Evolutionary conservation across 92 coral and sea anemone genomes (phyloP), one percentile per base, ranked within the genome.

Genomic region (Phymanthus crucifer): DNA sequence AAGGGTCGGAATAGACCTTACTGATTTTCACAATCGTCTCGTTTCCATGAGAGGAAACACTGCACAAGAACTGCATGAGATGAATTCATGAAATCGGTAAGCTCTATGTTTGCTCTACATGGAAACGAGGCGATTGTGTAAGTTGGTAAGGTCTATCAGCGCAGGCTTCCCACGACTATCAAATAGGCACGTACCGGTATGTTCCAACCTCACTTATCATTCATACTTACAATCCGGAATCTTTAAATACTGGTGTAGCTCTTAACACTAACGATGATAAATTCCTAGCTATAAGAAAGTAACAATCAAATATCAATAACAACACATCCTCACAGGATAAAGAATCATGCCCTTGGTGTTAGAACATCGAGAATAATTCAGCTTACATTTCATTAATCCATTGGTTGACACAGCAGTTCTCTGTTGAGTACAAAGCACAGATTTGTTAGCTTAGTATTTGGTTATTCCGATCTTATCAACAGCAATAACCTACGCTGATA

Each of bases 141-240:
- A 17, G 47, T 1, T 1, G 48, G 48, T 14, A 0, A 17, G 48
- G 18, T 4, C n/a, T 43, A 43, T 19, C 27, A 54, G 64, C 64
- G n/a, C 48, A 11, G 48, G 48, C 16, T 43, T 43, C 48, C 48
- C 29, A 54, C 27, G 1, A 21, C 27, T 4, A 2, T 21, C 10
- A 3, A 21, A 4, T 24, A 0, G 21, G 26, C 2, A 21, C 21
- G n/a, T 13, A 46, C 1, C 10, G 16, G 29, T 27, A 37, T 21
- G 34, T 3, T 21, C n/a, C n/a, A n/a, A 12, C 46, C 13, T 71
- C 35, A 9, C 7, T 32, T 5, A 7, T 35, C 3, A n/a, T 8
- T 17, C 21, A 26, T 77, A 91, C 97, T 92, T 87, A 92, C 97
- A 92, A 88, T 77, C 89, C 89, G 72, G 91, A 84, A 76, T 92